phyloP scores from a whole-genome alignment of 2,797 vertebrate genomes.

The Melopsittacus undulatus region DNA sequence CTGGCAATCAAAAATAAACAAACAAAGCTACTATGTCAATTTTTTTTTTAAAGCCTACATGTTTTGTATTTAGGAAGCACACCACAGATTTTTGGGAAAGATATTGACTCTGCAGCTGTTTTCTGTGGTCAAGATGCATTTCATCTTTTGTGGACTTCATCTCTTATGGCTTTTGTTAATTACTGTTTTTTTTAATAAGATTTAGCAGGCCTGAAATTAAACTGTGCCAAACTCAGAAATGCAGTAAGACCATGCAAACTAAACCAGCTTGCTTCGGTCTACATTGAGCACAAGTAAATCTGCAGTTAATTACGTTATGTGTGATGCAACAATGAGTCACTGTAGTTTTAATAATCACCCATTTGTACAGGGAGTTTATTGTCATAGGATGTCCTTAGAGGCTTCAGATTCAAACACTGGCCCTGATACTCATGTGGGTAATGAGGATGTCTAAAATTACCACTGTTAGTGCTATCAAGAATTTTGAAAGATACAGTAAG shows the following conservation, averaged over 20 bases:
- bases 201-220: not conserved
- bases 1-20: constrained; percentile 17
- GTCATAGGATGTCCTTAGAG: not conserved
- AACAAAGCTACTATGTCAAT: not conserved
- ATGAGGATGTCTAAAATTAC: not conserved
- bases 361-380: not conserved
- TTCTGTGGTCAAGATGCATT: constrained; percentile 39
- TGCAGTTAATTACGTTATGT: constrained; percentile 14
- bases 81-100: constrained; percentile 11
- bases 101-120: constrained; percentile 16
- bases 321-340: not conserved
- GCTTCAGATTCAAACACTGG: not conserved
- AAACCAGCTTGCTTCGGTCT: constrained; percentile 33
- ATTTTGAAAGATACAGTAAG: not conserved
- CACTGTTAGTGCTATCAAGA: not conserved
- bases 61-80: constrained; percentile 37
- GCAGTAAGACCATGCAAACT: constrained; percentile 18
- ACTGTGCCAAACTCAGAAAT: not conserved
- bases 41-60: constrained; percentile 24
- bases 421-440: not conserved
- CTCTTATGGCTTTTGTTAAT: not conserved
- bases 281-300: constrained; percentile 3
- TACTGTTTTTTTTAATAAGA: not conserved
- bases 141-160: constrained; percentile 31
- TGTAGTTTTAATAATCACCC: not conserved